These are phyloP conservation scores for Drosophila longiperda DNA, from an alignment of 2,888 invertebrate genomes.

Conservation along the genomic window DNA sequence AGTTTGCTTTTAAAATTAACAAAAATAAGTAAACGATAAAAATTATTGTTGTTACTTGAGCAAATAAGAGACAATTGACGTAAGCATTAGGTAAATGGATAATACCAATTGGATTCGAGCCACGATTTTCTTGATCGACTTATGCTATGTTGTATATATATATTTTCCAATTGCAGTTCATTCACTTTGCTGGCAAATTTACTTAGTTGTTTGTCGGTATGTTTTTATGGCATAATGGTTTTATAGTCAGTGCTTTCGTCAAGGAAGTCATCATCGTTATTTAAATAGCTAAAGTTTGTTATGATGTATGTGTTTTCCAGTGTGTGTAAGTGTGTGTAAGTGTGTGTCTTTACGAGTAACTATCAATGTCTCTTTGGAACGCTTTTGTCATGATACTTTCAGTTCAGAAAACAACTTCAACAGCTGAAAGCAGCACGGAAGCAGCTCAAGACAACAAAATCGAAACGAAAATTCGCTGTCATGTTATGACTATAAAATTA, in stretches of 20 bases:
- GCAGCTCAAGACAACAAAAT: slow-evolving; percentile 33
- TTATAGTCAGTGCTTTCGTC: slow-evolving; percentile 32
- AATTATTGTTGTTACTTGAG: not conserved
- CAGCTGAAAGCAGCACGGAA: slow-evolving; percentile 53
- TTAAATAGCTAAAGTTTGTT: slow-evolving; percentile 39
- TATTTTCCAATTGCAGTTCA: slow-evolving; percentile 26
- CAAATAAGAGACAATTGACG: slow-evolving; percentile 12
- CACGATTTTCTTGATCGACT: slow-evolving; percentile 11
- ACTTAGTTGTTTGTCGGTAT: slow-evolving; percentile 27
- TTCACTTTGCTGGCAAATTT: slow-evolving; percentile 38
- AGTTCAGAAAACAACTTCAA: slow-evolving; percentile 50
- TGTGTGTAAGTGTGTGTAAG: not conserved
- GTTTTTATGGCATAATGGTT: slow-evolving; percentile 18
- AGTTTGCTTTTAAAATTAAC: slow-evolving; percentile 4
- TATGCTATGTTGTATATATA: slow-evolving; percentile 4
- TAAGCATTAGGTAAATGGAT: slow-evolving; percentile 8
- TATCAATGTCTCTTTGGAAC: slow-evolving; percentile 17
- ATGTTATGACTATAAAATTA: slow-evolving; percentile 60
- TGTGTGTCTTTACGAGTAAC: slow-evolving; percentile 14
- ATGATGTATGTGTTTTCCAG: not conserved
- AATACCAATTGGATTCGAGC: not conserved
- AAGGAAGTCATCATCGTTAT: slow-evolving; percentile 48
- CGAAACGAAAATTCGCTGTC: slow-evolving; percentile 55
- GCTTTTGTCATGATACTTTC: slow-evolving; percentile 63
- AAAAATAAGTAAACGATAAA: not conserved